Evolutionary conservation across 2,113 vertebrate genomes (phyloP).

Genomic region (Corythoichthys haematopterus): DNA sequence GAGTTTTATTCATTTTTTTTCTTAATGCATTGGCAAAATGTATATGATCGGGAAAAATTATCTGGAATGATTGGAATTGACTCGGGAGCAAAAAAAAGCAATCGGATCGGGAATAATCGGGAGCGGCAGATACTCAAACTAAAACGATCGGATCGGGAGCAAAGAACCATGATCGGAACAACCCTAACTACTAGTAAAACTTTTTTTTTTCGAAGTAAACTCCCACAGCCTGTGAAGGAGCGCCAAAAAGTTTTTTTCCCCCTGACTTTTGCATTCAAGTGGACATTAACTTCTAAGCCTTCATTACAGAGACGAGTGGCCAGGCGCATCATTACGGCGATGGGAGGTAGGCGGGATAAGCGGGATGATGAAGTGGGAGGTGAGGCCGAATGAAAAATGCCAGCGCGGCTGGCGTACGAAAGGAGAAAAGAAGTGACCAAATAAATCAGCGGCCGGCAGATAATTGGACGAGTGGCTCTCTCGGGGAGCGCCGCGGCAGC

Average conservation of each 20-base stretch:
- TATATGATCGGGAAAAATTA: no score
- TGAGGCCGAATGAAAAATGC: background rate
- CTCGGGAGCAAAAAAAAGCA: no score
- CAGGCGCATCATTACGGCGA: background rate
- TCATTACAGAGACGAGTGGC: background rate
- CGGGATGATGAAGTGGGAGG: background rate
- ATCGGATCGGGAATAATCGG: no score
- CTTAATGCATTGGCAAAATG: no score
- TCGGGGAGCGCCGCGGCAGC: background rate
- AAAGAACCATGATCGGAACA: no score
- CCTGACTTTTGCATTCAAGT: background rate
- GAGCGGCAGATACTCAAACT: no score
- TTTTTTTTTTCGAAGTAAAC: no score
- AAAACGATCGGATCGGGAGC: no score
- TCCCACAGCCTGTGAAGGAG: background rate
- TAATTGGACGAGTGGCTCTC: slow-evolving; percentile 4
- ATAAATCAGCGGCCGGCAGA: slow-evolving; percentile 2
- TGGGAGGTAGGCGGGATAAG: background rate
- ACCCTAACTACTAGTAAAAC: no score
- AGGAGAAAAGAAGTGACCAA: slow-evolving; percentile 7
- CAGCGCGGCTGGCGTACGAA: background rate
- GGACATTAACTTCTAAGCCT: background rate
- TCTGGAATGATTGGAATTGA: no score
- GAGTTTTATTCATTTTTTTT: no score
- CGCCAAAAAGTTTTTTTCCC: background rate